A percentile compares a stretch with the other conserved stretches of the same genome.
phyloP scores from a whole-genome alignment of 2,888 invertebrate genomes.

The Amphipoea lucens region DNA sequence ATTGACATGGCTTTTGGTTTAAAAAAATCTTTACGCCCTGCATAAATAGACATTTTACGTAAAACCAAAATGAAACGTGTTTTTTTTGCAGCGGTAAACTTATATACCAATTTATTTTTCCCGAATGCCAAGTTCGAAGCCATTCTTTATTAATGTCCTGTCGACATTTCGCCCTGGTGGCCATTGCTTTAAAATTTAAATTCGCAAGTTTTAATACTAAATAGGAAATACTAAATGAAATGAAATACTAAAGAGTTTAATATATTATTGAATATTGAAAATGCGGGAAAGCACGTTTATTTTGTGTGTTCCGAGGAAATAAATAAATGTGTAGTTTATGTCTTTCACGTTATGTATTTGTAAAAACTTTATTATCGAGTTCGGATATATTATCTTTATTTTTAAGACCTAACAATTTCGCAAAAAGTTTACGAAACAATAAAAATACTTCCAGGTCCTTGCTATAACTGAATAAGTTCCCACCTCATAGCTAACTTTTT shows the following conservation, averaged over 20 bases:
- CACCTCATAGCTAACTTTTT: conserved; percentile 33
- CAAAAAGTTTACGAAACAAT: background rate
- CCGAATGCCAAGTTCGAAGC: conserved; percentile 52
- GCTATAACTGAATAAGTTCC: conserved; percentile 25
- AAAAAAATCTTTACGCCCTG: background rate
- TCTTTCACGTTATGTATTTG: background rate
- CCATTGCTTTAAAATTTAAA: conserved; percentile 56
- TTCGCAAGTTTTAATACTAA: conserved; percentile 46
- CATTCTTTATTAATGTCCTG: conserved; percentile 60
- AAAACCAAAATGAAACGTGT: conserved; percentile 30
- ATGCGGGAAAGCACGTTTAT: conserved; percentile 9
- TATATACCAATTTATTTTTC: conserved; percentile 57
- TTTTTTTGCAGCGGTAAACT: conserved; percentile 42
- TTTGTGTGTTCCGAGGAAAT: conserved; percentile 4
- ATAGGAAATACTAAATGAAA: too few relatives aligned
- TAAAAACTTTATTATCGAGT: background rate
- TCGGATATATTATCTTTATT: background rate
- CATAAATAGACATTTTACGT: conserved; percentile 14
- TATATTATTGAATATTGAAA: conserved; percentile 40
- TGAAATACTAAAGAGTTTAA: conserved; percentile 43
- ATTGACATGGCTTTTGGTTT: background rate
- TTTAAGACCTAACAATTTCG: background rate
- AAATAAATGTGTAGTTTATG: background rate
- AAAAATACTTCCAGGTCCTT: background rate
- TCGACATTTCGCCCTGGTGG: conserved; percentile 59